Conservation (phyloP, 2,113 vertebrate species). For the Felis catus region DNA sequence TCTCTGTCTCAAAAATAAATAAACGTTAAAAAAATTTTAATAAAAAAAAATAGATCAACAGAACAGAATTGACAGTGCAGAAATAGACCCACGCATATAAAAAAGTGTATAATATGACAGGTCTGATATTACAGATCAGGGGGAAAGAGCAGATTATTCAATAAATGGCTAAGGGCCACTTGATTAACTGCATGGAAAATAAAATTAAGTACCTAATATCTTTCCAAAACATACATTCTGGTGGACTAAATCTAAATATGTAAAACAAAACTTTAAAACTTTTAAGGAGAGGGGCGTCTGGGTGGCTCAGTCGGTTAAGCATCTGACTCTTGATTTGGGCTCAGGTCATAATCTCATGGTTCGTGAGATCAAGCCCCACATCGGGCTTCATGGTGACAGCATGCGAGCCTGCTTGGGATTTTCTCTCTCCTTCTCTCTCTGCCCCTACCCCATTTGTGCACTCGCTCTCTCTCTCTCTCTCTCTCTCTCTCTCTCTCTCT, state of each 20-base stretch:
- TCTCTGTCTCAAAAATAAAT: too few species aligned
- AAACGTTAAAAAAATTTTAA: too few species aligned
- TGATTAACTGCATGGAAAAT: background rate
- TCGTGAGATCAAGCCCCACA: too few species aligned
- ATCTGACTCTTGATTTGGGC: too few species aligned
- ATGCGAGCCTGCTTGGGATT: too few species aligned
- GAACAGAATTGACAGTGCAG: background rate
- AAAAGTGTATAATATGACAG: background rate
- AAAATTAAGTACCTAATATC: slow-evolving; percentile 10
- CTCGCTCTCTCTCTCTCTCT: too few species aligned
- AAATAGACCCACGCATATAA: background rate
- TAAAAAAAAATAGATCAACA: background rate
- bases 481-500: too few species aligned
- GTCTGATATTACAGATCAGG: background rate
- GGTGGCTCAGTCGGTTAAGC: too few species aligned
- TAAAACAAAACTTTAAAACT: slow-evolving; percentile 37
- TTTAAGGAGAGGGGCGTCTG: background rate
- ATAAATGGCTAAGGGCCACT: background rate
- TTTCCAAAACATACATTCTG: background rate
- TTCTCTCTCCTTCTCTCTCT: too few species aligned
- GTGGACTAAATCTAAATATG: background rate
- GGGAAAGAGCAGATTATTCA: background rate
- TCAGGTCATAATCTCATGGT: too few species aligned
- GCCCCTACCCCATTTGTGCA: too few species aligned
- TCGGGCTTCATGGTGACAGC: too few species aligned